A percentile compares a stretch with the other conserved stretches of the same genome.
Evolutionary conservation across 92 coral and sea anemone genomes (phyloP).

Genomic region (Epizoanthus scotinus): DNA sequence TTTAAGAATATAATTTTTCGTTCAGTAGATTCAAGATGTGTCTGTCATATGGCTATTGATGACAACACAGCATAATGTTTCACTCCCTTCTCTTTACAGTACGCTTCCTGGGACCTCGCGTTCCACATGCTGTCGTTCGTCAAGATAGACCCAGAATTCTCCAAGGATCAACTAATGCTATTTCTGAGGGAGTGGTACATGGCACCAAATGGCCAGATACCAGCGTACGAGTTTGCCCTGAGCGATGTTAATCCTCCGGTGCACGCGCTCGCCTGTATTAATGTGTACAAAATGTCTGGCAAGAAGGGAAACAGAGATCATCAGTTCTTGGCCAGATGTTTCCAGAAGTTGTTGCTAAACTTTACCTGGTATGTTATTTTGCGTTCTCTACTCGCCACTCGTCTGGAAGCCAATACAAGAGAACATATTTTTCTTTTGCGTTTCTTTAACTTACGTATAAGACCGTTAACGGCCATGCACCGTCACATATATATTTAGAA

Average conservation of each 20-base stretch:
- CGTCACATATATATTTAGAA: no score
- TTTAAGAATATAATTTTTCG: not conserved
- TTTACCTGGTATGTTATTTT: slow-evolving; percentile 80
- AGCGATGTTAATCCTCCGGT: slow-evolving; percentile 99
- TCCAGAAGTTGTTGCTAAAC: slow-evolving; percentile 91
- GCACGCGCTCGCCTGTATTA: slow-evolving; percentile 86
- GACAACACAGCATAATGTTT: no score
- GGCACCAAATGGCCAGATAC: slow-evolving; percentile 98
- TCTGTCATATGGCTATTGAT: not conserved
- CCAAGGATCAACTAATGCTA: slow-evolving; percentile 83
- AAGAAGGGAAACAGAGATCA: slow-evolving; percentile 85
- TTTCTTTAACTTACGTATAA: no score
- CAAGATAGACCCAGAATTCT: slow-evolving; percentile 94
- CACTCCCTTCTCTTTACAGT: slow-evolving; percentile 46
- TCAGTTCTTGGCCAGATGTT: slow-evolving; percentile 83
- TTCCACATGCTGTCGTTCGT: slow-evolving; percentile 96
- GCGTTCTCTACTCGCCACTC: no score
- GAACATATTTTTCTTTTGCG: no score
- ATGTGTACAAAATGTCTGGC: slow-evolving; percentile 95
- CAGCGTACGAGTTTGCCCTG: slow-evolving; percentile 96
- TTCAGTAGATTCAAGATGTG: not conserved
- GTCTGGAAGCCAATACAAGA: no score
- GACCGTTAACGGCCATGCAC: no score
- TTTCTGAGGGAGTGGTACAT: slow-evolving; percentile 96
- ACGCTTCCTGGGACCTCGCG: slow-evolving; percentile 97